Base-by-base conservation (phyloP, 1,140 invertebrate genomes). In the Philaenus spumarius region DNA sequence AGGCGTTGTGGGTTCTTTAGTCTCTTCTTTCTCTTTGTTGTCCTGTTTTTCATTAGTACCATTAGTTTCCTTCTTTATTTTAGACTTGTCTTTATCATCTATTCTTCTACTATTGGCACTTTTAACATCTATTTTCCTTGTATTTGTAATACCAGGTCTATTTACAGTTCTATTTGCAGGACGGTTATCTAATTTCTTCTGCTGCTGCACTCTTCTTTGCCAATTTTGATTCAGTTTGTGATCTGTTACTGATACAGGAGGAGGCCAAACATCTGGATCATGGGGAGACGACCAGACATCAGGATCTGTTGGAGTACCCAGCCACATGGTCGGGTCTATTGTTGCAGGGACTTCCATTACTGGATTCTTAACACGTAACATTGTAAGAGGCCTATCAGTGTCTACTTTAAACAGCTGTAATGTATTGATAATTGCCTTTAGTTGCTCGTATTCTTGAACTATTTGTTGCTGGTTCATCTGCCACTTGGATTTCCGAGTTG, bases 401-500 rank as follows among this genome's bases (percentile, higher is more conserved):
- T 83, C 82, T 15, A 76, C 72, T 69, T 82, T 84, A 55, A 87
- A 86, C 23, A 75, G 62, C 52, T 77, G 77, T 56, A 94, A 72
- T 9, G 85, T 86, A 55, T 78, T 81, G 62, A 82, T 85, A 26
- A 89, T 82, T 45, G 86, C 84, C 74, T 94, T 95, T 1, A 98
- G 83, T 71, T 91, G 85, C 68, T 95, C 90, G 73, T 93, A 95
- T 73, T 98, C 95, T 47, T 84, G 78, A 24, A 82, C 84, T 66
- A 98, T 89, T 73, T 93, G 86, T 66, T 92, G 87, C 69, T 95
- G 91, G 11, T 95, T 83, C 90, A 93, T 82, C 72, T 87, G 90
- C 93, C 95, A 97, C 76, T 88, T 90, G 61, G 82, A 82, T 76
- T 88, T 95, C 56, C 85, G 80, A 61, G 82, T 83, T 45, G 82